Conservation (phyloP, 1,140 invertebrate species). For the Pygmarrhopalites habei region DNA sequence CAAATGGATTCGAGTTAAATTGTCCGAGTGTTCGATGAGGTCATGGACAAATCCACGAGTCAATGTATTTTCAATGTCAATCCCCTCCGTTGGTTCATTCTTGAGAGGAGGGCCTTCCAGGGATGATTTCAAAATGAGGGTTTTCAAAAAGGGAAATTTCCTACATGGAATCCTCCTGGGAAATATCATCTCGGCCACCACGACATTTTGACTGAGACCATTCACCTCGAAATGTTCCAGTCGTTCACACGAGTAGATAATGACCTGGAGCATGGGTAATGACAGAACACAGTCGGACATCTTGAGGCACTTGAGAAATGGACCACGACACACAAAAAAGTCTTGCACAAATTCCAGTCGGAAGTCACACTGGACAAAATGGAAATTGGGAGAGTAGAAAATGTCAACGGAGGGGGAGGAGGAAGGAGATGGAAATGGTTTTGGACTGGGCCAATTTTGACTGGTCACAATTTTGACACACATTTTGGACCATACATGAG, state of each 20-base stretch:
- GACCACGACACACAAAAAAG: neutral
- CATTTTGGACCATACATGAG: neutral
- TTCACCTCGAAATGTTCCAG: conserved; percentile 1
- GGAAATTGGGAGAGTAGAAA: neutral
- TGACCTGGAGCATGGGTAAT: neutral
- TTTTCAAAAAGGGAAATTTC: neutral
- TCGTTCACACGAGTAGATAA: neutral
- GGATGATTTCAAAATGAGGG: neutral
- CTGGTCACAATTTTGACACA: neutral
- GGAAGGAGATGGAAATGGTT: too few relatives aligned
- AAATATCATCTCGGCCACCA: neutral
- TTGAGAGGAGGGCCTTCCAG: neutral
- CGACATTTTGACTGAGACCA: neutral
- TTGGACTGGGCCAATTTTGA: neutral
- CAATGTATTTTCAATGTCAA: neutral
- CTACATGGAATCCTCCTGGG: neutral
- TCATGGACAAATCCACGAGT: neutral
- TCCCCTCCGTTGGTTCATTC: too few relatives aligned
- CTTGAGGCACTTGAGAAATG: neutral
- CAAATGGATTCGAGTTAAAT: neutral
- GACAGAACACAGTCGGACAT: neutral
- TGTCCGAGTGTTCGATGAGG: neutral
- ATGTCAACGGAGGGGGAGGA: too few relatives aligned
- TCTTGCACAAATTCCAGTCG: neutral
- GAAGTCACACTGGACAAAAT: neutral